Conservation (phyloP, 2,797 vertebrate species). For the Oophaga sylvatica region DNA sequence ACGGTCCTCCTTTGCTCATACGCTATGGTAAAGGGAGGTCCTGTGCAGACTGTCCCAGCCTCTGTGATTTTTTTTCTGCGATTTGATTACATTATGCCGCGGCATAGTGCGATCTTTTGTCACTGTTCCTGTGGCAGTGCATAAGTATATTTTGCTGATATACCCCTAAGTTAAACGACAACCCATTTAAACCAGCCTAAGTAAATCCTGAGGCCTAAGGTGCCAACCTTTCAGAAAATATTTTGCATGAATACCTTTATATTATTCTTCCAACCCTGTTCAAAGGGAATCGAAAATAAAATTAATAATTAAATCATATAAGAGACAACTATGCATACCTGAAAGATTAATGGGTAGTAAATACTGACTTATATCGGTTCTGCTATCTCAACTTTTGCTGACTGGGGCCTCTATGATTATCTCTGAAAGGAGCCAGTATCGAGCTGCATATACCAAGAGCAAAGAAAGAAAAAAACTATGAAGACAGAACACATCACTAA, state of each 20-base stretch:
- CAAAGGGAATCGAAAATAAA: slow-evolving; percentile 1
- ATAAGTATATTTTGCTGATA: not conserved
- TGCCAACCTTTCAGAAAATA: not conserved
- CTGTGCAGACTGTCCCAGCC: not conserved
- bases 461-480: slow-evolving; percentile 20
- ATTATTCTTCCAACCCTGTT: not conserved
- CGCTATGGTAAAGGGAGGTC: not conserved
- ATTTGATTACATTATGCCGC: no score
- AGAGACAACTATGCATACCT: slow-evolving; percentile 42
- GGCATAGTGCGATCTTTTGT: no score
- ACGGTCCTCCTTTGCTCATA: not conserved
- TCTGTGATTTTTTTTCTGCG: not conserved
- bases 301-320: slow-evolving; percentile 23
- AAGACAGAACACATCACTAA: slow-evolving; percentile 5
- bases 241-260: not conserved
- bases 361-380: slow-evolving; percentile 34
- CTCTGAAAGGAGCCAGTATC: slow-evolving; percentile 30
- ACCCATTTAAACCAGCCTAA: not conserved
- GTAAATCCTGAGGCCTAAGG: not conserved
- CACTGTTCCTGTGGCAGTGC: not conserved
- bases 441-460: slow-evolving; percentile 26
- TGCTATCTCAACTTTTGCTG: slow-evolving; percentile 43
- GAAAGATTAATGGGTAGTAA: slow-evolving; percentile 26
- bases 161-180: not conserved
- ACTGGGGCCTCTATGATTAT: slow-evolving; percentile 28